phyloP scores from a whole-genome alignment of 2,113 vertebrate species.

The Mellivora capensis region DNA sequence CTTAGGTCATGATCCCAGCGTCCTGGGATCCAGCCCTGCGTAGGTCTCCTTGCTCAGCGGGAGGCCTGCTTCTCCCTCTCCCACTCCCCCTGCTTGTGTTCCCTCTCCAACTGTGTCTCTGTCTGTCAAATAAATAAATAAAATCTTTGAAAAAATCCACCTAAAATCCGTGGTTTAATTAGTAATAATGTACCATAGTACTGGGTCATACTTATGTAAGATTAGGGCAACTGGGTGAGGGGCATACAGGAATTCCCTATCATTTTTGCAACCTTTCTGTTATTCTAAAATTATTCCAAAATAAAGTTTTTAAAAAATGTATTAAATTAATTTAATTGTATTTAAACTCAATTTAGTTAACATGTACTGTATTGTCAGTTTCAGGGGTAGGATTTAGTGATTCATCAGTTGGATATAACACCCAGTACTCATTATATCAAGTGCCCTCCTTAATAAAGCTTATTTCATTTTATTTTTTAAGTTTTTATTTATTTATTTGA shows the following conservation, averaged over 20 bases:
- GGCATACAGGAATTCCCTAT: background rate
- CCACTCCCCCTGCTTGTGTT: too few species aligned
- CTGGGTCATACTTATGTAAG: background rate
- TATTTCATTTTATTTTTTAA: background rate
- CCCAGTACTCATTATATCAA: background rate
- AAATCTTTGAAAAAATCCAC: background rate
- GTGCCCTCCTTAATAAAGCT: background rate
- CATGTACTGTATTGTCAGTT: background rate
- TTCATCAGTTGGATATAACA: background rate
- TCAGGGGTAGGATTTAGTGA: background rate
- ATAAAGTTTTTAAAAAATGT: background rate
- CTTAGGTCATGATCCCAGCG: too few species aligned
- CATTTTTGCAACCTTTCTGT: background rate
- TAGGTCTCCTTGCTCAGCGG: too few species aligned
- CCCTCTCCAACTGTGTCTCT: too few species aligned
- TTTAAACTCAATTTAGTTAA: background rate
- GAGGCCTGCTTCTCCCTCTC: too few species aligned
- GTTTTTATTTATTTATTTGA: too few species aligned
- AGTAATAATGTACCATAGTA: background rate
- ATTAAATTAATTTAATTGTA: background rate
- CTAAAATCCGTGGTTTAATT: background rate
- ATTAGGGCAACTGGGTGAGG: background rate
- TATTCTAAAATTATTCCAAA: background rate
- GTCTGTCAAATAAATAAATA: too few species aligned
- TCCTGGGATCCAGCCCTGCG: too few species aligned